Evolutionary conservation across 2,113 vertebrate species (phyloP), one percentile per base, ranked within the genome.

Genomic region (Trichomycterus rosablanca): DNA sequence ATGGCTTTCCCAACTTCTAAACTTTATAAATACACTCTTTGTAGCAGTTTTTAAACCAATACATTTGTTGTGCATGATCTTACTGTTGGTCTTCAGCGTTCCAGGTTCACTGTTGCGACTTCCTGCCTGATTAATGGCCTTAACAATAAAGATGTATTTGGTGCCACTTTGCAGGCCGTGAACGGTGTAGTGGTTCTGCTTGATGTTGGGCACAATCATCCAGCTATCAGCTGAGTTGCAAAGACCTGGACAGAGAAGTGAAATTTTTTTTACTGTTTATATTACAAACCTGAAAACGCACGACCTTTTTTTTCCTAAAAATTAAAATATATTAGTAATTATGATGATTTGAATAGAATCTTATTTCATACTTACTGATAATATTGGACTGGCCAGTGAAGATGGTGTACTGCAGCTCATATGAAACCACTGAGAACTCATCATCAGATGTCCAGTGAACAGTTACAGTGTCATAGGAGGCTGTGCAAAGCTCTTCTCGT

Each of bases 131-230:
- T 99, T 99, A 76, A 99, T 97, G 72, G 96, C 94, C 78, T 97
- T 98, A 67, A 98, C 93, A 18, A 97, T 79, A 80, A 98, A 98
- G 82, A 98, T 90, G 78, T 99, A 99, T 82, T 91, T 94, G 19
- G 93, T 99, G 66, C 96, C 96, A 19, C 93, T 97, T 82, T 99
- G 96, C 11, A 99, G 83, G 28, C 96, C 96, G 0, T 99, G 96
- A 67, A 99, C 96, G 0, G 95, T 99, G 86, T 99, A 99, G 84
- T 98, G 93, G 77, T 98, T 98, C 74, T 98, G 96, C 73, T 97
- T 97, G 78, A 99, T 98, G 82, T 99, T 99, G 63, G 96, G 96
- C 61, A 97, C 96, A 61, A 99, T 99, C 95, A 99, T 97, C 96
- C 96, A 99, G 86, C 95, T 99, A 74, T 99, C 96, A 18, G 92